phyloP scores from a whole-genome alignment of 2,113 vertebrate species.

The Myodes glareolus region DNA sequence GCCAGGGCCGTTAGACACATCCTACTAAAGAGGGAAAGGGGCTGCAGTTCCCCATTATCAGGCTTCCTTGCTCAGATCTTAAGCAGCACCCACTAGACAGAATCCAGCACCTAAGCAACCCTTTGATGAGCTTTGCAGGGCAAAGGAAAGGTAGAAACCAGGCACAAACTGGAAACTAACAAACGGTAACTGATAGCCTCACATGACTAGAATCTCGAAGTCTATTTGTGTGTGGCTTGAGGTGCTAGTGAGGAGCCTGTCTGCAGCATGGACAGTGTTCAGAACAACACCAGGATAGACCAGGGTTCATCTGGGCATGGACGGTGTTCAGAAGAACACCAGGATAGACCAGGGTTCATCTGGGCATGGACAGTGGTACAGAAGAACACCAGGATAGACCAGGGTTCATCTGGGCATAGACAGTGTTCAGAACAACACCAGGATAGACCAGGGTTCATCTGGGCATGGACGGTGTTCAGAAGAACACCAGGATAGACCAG shows the following conservation, averaged over 20 bases:
- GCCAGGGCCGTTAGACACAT: neutral
- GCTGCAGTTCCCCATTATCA: neutral
- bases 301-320: neutral
- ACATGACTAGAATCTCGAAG: neutral
- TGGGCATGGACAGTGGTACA: rapidly evolving
- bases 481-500: no score
- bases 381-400: no score
- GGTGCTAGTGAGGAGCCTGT: neutral
- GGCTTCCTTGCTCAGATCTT: neutral
- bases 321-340: neutral
- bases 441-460: no score
- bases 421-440: no score
- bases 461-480: neutral
- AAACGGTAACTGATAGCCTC: neutral
- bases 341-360: neutral
- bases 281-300: neutral
- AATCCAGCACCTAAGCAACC: neutral
- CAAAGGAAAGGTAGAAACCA: conserved; percentile 14
- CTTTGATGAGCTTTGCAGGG: neutral
- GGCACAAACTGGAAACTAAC: neutral
- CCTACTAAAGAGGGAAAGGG: neutral
- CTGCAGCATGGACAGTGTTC: neutral
- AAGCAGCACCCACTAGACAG: neutral
- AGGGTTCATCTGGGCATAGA: no score
- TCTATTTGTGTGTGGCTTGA: neutral